Evolutionary conservation across 2,888 invertebrate genomes (phyloP).

Genomic region (Melinaea marsaeus): DNA sequence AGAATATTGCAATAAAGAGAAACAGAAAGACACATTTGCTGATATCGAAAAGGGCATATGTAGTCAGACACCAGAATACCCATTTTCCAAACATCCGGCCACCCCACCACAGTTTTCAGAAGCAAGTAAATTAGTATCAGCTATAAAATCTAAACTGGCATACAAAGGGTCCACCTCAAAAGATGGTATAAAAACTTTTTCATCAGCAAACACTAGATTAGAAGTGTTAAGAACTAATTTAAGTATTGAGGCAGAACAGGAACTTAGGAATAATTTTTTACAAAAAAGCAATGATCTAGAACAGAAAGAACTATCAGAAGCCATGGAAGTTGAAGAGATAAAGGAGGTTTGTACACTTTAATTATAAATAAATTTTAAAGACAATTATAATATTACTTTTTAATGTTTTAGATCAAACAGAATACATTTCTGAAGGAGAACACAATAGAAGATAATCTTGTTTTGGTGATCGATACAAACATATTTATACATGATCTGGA

Average conservation of each 20-base stretch:
- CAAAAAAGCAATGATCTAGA: conserved; percentile 14
- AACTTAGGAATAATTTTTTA: conserved; percentile 23
- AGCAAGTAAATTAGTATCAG: conserved; percentile 66
- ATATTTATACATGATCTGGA: conserved; percentile 71
- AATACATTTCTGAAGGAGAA: conserved; percentile 42
- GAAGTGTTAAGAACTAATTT: conserved; percentile 47
- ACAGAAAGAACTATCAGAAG: conserved; percentile 39
- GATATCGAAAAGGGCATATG: conserved; percentile 69
- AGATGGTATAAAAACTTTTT: conserved; percentile 39
- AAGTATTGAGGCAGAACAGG: conserved; percentile 40
- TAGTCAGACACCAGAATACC: conserved; percentile 64
- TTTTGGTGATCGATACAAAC: conserved; percentile 71
- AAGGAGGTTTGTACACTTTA: conserved; percentile 48
- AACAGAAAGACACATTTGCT: conserved; percentile 65
- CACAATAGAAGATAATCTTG: conserved; percentile 45
- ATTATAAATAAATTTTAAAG: too few relatives aligned
- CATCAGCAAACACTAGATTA: conserved; percentile 56
- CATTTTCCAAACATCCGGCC: conserved; percentile 63
- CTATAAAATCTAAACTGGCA: conserved; percentile 65
- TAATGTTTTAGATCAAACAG: conserved; percentile 44
- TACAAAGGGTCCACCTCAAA: conserved; percentile 51
- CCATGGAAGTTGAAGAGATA: conserved; percentile 61
- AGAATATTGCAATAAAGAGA: conserved; percentile 53
- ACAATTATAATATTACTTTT: conserved; percentile 2
- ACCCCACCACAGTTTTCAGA: conserved; percentile 72